Percentiles rank a stretch among this genome's conserved stretches.
Conservation (phyloP, 2,797 vertebrate genomes). For the Coilia nasus region DNA sequence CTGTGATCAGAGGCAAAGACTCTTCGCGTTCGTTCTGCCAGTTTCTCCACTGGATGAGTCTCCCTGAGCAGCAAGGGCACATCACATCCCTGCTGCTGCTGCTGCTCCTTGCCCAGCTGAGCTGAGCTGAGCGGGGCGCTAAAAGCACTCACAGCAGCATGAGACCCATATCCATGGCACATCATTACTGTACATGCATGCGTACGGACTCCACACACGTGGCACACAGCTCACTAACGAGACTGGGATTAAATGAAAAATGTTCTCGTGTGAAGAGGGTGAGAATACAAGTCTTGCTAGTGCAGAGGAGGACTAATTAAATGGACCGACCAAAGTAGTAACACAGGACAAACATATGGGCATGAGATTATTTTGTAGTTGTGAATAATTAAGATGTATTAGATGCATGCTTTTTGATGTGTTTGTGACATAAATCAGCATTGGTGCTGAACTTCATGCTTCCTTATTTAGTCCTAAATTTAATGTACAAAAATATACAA, state of each 20-base stretch:
- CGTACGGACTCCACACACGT: too few species aligned
- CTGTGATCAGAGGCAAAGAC: neutral
- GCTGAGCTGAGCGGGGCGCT: neutral
- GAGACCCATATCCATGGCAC: neutral
- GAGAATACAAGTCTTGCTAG: too few species aligned
- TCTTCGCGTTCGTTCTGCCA: neutral
- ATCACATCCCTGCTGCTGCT: neutral
- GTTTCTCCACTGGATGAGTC: neutral
- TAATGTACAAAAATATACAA: neutral
- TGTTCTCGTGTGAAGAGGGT: too few species aligned
- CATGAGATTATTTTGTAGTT: neutral
- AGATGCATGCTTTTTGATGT: neutral
- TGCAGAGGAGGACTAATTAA: too few species aligned
- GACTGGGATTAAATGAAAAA: too few species aligned
- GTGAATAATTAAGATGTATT: neutral
- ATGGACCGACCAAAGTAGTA: too few species aligned
- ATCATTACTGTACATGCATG: neutral
- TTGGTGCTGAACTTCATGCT: neutral
- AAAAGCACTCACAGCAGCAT: neutral
- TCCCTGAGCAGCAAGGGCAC: neutral
- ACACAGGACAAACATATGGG: too few species aligned
- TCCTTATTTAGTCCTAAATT: neutral
- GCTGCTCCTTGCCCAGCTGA: too few species aligned
- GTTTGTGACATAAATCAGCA: neutral
- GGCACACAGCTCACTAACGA: too few species aligned